phyloP scores from a whole-genome alignment of 2,113 vertebrate species.

The Sinocyclocheilus anophthalmus region DNA sequence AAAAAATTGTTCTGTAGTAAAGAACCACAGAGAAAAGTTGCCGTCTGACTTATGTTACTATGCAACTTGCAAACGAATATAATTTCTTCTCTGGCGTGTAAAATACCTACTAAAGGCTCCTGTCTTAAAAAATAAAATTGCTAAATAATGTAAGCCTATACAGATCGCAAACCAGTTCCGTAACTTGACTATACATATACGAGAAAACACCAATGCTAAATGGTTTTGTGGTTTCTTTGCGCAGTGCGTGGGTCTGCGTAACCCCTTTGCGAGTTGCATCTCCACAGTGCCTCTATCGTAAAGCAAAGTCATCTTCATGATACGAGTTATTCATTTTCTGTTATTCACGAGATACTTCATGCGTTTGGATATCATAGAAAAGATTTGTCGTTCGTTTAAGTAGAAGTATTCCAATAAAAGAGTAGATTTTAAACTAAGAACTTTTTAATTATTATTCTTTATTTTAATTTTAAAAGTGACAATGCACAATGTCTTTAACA shows the following conservation, averaged over 20 bases:
- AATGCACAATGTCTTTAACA: no score
- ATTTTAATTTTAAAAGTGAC: no score
- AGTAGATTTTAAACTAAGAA: background rate
- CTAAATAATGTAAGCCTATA: background rate
- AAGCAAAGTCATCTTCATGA: background rate
- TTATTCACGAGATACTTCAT: background rate
- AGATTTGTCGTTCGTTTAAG: background rate
- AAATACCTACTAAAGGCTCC: background rate
- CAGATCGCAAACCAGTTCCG: background rate
- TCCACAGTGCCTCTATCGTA: background rate
- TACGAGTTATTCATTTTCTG: background rate
- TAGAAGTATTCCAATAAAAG: background rate
- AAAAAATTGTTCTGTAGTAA: slow-evolving; percentile 2
- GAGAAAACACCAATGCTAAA: background rate
- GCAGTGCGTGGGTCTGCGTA: background rate
- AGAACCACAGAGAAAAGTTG: slow-evolving; percentile 22
- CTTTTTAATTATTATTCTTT: background rate
- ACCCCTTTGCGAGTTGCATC: background rate
- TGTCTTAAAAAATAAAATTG: background rate
- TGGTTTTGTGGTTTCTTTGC: background rate
- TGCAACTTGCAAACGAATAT: background rate
- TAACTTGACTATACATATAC: no score
- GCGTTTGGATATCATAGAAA: background rate
- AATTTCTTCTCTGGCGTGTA: background rate
- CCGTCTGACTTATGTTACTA: no score